These are phyloP conservation scores for Leptinotarsa texana DNA, from an alignment of 1,140 invertebrate genomes.

Conservation along the genomic window DNA sequence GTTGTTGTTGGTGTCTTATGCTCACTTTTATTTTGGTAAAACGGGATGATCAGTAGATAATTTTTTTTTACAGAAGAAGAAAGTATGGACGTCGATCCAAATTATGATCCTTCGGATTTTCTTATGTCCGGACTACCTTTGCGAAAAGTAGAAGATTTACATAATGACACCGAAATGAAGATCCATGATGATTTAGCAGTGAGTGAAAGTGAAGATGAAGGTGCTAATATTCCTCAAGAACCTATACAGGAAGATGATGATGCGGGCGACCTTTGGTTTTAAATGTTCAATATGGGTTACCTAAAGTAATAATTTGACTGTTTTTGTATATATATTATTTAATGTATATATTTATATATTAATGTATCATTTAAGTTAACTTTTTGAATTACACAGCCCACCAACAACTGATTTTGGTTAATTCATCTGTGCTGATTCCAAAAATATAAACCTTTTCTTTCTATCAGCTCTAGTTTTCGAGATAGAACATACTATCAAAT, in stretches of 20 bases:
- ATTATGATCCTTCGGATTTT: conserved; percentile 87
- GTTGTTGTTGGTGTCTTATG: not conserved
- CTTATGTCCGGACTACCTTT: conserved; percentile 64
- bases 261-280: conserved; percentile 50
- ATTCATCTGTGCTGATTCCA: too few species aligned
- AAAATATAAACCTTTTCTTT: too few species aligned
- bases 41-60: not conserved
- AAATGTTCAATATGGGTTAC: not conserved
- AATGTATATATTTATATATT: not conserved
- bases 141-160: conserved; percentile 43
- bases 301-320: not conserved
- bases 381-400: too few species aligned
- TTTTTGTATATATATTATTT: not conserved
- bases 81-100: conserved; percentile 78
- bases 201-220: conserved; percentile 79
- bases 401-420: too few species aligned
- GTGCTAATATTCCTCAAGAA: conserved; percentile 31
- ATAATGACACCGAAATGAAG: conserved; percentile 45
- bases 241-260: conserved; percentile 46
- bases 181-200: conserved; percentile 78
- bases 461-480: too few species aligned
- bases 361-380: not conserved
- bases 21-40: not conserved
- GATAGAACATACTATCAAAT: too few species aligned
- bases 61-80: conserved; percentile 62